phyloP scores from a whole-genome alignment of 2,113 vertebrate species.

The Myotis brandtii region DNA sequence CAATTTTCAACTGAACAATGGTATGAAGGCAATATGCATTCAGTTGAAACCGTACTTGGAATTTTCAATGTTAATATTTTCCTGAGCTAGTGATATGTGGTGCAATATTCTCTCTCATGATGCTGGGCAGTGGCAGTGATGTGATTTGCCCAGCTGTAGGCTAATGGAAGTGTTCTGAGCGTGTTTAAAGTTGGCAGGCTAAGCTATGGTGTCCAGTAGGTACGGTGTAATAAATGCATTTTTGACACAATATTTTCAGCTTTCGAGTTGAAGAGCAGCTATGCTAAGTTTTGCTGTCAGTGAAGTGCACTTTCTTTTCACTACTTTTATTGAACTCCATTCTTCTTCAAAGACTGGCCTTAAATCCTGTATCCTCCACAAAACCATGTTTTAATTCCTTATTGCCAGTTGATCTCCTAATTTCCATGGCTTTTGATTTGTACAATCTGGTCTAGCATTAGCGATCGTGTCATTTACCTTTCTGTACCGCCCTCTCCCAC shows the following conservation, averaged over 20 bases:
- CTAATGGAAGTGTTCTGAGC: too few relatives aligned
- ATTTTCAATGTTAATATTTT: neutral
- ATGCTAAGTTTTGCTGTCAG: neutral
- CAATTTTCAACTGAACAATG: neutral
- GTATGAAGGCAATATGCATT: neutral
- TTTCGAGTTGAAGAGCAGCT: neutral
- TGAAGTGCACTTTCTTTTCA: neutral
- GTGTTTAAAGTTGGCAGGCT: neutral
- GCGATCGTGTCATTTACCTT: neutral
- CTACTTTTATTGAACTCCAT: neutral
- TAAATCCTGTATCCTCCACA: neutral
- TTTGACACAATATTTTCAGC: neutral
- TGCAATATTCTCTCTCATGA: neutral
- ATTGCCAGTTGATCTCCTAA: neutral
- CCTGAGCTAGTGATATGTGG: neutral
- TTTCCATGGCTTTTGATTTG: neutral
- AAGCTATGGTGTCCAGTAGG: neutral
- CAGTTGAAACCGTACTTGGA: neutral
- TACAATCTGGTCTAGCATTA: neutral
- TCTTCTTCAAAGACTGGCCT: neutral
- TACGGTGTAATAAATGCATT: neutral
- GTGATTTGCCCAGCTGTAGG: neutral
- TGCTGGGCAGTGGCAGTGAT: neutral
- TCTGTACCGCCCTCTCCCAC: fast-evolving
- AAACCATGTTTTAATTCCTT: neutral